These are phyloP conservation scores for Numenius arquata DNA, from an alignment of 2,113 vertebrate species.

Conservation along the genomic window DNA sequence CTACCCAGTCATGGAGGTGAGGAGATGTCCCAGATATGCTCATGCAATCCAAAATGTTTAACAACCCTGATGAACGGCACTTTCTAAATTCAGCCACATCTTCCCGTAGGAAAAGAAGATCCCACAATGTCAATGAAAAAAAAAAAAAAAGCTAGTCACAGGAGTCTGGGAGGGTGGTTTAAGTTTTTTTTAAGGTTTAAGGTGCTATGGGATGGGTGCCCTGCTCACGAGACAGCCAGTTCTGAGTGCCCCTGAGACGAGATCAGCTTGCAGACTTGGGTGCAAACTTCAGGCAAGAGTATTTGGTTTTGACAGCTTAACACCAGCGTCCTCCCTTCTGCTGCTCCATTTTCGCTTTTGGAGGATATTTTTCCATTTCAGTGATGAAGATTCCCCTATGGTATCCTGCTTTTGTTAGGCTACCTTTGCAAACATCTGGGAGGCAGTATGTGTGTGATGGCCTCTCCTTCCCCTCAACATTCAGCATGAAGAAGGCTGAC, in stretches of 20 bases:
- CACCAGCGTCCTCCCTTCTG: neutral
- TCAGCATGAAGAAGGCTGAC: neutral
- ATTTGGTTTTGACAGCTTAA: neutral
- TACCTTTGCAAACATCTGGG: neutral
- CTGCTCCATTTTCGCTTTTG: neutral
- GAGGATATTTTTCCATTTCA: neutral
- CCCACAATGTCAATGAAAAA: neutral
- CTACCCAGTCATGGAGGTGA: neutral
- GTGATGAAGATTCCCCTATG: neutral
- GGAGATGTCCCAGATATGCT: too few relatives aligned
- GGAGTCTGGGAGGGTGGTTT: neutral
- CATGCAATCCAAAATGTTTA: neutral
- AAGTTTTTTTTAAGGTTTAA: too few relatives aligned
- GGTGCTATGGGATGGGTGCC: neutral
- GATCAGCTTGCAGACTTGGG: neutral
- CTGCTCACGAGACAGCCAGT: neutral
- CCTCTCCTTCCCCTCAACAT: neutral
- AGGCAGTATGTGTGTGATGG: neutral
- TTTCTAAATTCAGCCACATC: neutral
- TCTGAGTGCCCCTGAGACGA: neutral
- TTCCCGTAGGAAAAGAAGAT: neutral
- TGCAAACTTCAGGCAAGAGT: neutral
- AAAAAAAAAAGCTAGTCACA: neutral
- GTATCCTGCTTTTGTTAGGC: neutral
- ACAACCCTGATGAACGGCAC: neutral